A percentile compares a stretch with the other conserved stretches of the same genome.
Conservation (phyloP, 2,797 vertebrate species). For the Botia kubotai region DNA sequence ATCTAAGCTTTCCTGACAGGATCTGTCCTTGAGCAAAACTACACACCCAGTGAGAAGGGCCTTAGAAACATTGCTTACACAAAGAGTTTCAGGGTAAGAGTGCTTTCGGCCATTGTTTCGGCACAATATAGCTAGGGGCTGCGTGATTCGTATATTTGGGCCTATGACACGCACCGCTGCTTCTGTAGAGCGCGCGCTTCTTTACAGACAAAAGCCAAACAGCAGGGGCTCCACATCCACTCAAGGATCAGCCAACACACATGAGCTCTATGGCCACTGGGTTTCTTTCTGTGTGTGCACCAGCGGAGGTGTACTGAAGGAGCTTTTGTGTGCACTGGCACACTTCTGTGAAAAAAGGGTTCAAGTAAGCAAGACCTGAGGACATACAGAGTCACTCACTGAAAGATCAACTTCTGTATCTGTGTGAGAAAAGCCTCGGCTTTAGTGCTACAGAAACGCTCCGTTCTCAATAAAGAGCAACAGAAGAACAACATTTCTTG, state of each 20-base stretch:
- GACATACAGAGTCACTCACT: slow-evolving; percentile 2
- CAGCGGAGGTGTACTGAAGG: slow-evolving; percentile 28
- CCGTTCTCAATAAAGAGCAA: background rate
- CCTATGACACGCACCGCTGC: slow-evolving; percentile 56
- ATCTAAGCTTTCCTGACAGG: slow-evolving; percentile 34
- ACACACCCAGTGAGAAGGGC: slow-evolving; percentile 35
- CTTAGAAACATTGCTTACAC: slow-evolving; percentile 51
- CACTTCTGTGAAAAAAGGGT: slow-evolving; percentile 22
- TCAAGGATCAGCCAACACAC: slow-evolving; percentile 22
- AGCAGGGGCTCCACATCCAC: slow-evolving; percentile 42
- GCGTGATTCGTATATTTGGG: slow-evolving; percentile 52
- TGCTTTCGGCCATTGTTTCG: slow-evolving; percentile 61
- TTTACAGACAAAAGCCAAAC: slow-evolving; percentile 56
- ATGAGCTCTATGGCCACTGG: slow-evolving; percentile 48
- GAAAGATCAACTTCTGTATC: slow-evolving; percentile 40
- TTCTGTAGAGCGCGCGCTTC: slow-evolving; percentile 46
- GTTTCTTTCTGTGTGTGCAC: slow-evolving; percentile 15
- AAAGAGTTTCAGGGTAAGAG: slow-evolving; percentile 47
- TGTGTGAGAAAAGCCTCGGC: slow-evolving; percentile 13
- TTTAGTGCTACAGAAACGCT: slow-evolving; percentile 12
- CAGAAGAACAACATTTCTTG: slow-evolving; percentile 17
- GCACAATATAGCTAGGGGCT: slow-evolving; percentile 54
- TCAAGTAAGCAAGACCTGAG: slow-evolving; percentile 36
- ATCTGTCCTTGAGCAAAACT: slow-evolving; percentile 41
- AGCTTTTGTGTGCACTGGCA: slow-evolving; percentile 24